These are phyloP conservation scores for Serilophus lunatus DNA, from an alignment of 2,113 vertebrate species.

Conservation along the genomic window DNA sequence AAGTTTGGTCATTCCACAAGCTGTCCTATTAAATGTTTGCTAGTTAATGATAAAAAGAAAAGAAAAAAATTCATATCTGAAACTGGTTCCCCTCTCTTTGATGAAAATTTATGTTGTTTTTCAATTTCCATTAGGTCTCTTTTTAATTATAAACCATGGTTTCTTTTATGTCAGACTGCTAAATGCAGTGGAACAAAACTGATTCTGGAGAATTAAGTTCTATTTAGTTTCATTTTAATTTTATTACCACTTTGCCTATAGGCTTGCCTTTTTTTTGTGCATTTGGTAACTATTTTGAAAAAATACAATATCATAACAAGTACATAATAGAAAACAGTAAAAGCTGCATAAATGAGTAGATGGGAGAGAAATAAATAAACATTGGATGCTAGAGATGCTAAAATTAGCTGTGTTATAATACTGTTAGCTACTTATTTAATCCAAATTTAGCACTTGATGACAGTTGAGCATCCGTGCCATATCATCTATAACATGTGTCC, in stretches of 20 bases:
- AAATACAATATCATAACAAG: neutral
- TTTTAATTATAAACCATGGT: neutral
- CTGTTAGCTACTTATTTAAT: neutral
- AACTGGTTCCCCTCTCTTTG: neutral
- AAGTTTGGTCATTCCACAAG: neutral
- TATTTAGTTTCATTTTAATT: constrained; percentile 39
- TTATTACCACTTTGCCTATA: neutral
- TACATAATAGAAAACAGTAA: neutral
- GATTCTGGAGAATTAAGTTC: constrained; percentile 30
- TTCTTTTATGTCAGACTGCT: constrained; percentile 16
- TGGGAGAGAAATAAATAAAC: neutral
- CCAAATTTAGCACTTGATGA: neutral
- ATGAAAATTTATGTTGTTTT: neutral
- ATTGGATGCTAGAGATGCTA: neutral
- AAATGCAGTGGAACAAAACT: constrained; percentile 39
- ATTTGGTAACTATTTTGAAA: neutral
- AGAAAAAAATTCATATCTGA: neutral
- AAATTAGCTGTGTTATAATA: too few species aligned
- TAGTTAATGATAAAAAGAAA: neutral
- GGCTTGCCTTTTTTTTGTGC: neutral
- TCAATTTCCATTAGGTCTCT: neutral
- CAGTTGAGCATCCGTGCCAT: rapidly evolving
- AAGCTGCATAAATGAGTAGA: neutral
- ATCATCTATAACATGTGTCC: neutral
- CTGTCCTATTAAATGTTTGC: neutral